Conservation (phyloP, 2,113 vertebrate genomes). For the Gopherus flavomarginatus region DNA sequence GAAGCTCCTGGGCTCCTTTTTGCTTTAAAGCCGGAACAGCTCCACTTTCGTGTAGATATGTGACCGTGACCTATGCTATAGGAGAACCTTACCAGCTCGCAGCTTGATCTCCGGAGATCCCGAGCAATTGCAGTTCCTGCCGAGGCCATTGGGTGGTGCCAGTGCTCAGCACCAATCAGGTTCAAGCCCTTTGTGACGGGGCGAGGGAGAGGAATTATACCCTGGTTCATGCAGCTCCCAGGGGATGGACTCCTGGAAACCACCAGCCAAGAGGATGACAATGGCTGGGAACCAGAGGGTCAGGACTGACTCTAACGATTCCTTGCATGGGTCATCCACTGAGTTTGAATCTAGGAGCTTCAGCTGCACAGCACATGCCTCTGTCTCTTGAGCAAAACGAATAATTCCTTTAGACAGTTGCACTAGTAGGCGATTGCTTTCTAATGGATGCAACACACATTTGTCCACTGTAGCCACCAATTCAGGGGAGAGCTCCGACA, state of each 20-base stretch:
- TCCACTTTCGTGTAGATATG: no score
- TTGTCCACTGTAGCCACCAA: not conserved
- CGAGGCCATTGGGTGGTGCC: not conserved
- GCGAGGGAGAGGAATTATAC: not conserved
- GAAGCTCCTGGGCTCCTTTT: not conserved
- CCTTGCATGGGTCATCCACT: no score
- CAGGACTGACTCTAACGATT: no score
- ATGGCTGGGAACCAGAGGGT: no score
- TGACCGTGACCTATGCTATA: no score
- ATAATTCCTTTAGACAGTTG: not conserved
- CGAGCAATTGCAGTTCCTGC: not conserved
- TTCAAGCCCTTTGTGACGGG: not conserved
- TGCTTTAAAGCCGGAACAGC: no score
- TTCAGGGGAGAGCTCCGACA: not conserved
- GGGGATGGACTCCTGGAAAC: not conserved
- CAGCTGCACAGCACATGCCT: not conserved
- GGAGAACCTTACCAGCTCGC: not conserved
- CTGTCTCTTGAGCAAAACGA: not conserved
- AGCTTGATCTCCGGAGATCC: not conserved
- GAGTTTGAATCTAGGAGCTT: no score
- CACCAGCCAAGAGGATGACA: not conserved
- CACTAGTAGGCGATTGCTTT: not conserved
- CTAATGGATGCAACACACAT: not conserved
- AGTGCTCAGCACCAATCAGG: not conserved
- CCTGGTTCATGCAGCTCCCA: not conserved